phyloP scores from a whole-genome alignment of 1,140 invertebrate genomes.

The Calosoma granatense region DNA sequence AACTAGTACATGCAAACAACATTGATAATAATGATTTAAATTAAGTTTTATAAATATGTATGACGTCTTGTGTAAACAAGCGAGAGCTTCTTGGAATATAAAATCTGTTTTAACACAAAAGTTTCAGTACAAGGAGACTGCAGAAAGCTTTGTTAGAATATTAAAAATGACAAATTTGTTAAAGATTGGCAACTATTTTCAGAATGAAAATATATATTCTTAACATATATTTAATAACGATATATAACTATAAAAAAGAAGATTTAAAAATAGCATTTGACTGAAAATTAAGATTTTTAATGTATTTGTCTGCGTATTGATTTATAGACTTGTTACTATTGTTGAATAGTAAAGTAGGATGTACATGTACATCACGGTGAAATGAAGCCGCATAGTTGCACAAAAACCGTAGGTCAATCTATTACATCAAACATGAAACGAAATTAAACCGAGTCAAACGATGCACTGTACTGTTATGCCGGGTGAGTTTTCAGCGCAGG shows the following conservation, averaged over 20 bases:
- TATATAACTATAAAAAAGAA: too few relatives aligned
- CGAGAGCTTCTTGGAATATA: background rate
- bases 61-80: background rate
- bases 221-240: too few relatives aligned
- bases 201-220: too few relatives aligned
- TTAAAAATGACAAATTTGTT: too few relatives aligned
- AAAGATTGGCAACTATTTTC: too few relatives aligned
- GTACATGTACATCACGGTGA: too few relatives aligned
- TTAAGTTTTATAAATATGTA: background rate
- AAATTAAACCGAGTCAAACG: background rate
- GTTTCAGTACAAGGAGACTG: background rate
- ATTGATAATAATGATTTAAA: background rate
- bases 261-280: too few relatives aligned
- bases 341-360: background rate
- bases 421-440: background rate
- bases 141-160: background rate
- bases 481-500: background rate
- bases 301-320: too few relatives aligned
- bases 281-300: too few relatives aligned
- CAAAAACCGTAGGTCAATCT: too few relatives aligned
- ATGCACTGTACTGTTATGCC: background rate
- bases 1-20: background rate
- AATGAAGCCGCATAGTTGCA: too few relatives aligned
- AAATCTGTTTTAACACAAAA: background rate
- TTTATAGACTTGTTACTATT: background rate